Conservation (phyloP, 2,113 vertebrate species). For the Notechis scutatus region DNA sequence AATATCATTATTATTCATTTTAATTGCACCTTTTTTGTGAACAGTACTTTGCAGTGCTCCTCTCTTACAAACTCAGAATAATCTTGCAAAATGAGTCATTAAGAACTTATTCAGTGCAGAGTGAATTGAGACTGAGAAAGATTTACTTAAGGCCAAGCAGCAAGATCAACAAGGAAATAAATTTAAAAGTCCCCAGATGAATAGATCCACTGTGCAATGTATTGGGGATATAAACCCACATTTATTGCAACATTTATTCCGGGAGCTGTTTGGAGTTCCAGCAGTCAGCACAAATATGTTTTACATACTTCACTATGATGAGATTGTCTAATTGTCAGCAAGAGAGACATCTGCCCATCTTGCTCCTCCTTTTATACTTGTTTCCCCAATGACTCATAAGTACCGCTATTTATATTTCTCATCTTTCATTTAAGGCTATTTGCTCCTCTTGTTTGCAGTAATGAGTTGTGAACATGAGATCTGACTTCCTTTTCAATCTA, state of each 20-base stretch:
- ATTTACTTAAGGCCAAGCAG: not conserved
- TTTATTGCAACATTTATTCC: not conserved
- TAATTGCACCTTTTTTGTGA: constrained; percentile 1
- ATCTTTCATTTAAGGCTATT: constrained; percentile 5
- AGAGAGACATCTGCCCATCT: not conserved
- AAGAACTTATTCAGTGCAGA: not conserved
- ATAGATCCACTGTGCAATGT: not conserved
- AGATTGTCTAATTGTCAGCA: not conserved
- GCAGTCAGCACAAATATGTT: not conserved
- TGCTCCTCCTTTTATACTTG: not conserved
- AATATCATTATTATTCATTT: constrained; percentile 19
- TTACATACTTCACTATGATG: not conserved
- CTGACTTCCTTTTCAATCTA: not conserved
- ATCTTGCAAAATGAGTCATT: constrained; percentile 11
- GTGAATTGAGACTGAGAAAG: not conserved
- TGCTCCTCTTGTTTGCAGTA: not conserved
- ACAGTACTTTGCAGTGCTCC: not conserved
- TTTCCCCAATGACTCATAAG: constrained; percentile 16
- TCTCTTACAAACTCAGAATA: not conserved
- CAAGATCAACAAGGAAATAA: not conserved
- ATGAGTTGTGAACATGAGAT: not conserved
- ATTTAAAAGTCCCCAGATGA: not conserved
- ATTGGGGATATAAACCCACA: not conserved
- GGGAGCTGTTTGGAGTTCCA: not conserved
- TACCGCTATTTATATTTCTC: constrained; percentile 16